Conservation (phyloP, 2,888 invertebrate species). For the Dione vanillae region DNA sequence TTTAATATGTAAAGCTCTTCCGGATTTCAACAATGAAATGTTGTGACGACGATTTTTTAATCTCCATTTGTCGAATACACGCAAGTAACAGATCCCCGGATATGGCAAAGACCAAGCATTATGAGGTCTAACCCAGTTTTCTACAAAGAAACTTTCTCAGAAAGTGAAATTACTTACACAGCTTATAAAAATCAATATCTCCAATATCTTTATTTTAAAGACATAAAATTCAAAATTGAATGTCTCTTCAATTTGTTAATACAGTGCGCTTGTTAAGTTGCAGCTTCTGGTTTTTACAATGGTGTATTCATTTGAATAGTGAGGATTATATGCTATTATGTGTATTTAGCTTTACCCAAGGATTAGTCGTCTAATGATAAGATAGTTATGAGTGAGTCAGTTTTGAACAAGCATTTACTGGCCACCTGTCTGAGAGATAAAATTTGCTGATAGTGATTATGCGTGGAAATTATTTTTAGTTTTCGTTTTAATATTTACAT, state of each 20-base stretch:
- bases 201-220: neutral
- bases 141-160: conserved; percentile 53
- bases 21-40: conserved; percentile 65
- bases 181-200: neutral
- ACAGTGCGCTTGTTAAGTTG: conserved; percentile 30
- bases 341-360: conserved; percentile 57
- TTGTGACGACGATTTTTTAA: conserved; percentile 66
- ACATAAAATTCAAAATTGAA: conserved; percentile 32
- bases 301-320: conserved; percentile 65
- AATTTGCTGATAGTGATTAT: conserved; percentile 1
- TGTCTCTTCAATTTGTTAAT: conserved; percentile 9
- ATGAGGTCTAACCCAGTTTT: conserved; percentile 50
- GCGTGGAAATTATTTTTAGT: neutral
- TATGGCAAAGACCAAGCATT: conserved; percentile 56
- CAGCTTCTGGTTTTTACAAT: conserved; percentile 54
- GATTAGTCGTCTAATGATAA: conserved; percentile 71
- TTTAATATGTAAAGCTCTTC: conserved; percentile 59
- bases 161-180: conserved; percentile 41
- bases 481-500: neutral
- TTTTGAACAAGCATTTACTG: conserved; percentile 40
- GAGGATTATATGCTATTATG: conserved; percentile 68
- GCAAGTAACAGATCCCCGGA: conserved; percentile 78
- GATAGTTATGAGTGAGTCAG: conserved; percentile 57
- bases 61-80: conserved; percentile 55
- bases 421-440: conserved; percentile 20